Evolutionary conservation across 1,140 invertebrate genomes (phyloP).

Genomic region (Macrobrachium rosenbergii): DNA sequence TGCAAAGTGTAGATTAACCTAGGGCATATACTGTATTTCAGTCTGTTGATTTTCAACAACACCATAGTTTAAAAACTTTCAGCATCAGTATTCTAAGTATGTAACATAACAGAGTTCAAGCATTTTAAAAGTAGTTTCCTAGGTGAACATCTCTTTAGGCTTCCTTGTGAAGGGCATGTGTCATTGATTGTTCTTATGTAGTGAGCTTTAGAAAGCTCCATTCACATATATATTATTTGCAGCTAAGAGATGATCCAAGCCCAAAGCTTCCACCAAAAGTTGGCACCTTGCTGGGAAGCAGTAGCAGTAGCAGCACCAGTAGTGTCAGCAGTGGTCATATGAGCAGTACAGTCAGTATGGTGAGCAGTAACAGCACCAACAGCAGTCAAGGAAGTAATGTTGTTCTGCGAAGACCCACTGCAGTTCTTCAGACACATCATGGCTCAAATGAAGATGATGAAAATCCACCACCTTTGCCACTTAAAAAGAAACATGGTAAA

Average conservation of each 20-base stretch:
- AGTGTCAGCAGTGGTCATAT: constrained; percentile 32
- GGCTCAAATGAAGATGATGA: constrained; percentile 2
- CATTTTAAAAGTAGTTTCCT: no score
- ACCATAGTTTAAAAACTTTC: no score
- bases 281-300: constrained; percentile 11
- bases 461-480: constrained; percentile 86
- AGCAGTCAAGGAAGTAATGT: constrained; percentile 14
- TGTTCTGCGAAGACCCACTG: background rate
- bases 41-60: no score
- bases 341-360: constrained; percentile 5
- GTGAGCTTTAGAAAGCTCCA: no score
- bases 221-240: no score
- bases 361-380: constrained; percentile 28
- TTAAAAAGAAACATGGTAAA: constrained; percentile 95
- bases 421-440: background rate
- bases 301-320: constrained; percentile 49
- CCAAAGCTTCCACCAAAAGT: constrained; percentile 46
- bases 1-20: no score
- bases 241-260: constrained; percentile 35
- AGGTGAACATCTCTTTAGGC: no score
- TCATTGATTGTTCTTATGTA: no score
- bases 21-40: no score
- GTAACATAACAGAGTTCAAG: no score
- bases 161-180: no score
- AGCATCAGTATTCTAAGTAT: no score